Base-by-base conservation (phyloP, 2,888 invertebrate genomes). In the Aleiodes alternator region DNA sequence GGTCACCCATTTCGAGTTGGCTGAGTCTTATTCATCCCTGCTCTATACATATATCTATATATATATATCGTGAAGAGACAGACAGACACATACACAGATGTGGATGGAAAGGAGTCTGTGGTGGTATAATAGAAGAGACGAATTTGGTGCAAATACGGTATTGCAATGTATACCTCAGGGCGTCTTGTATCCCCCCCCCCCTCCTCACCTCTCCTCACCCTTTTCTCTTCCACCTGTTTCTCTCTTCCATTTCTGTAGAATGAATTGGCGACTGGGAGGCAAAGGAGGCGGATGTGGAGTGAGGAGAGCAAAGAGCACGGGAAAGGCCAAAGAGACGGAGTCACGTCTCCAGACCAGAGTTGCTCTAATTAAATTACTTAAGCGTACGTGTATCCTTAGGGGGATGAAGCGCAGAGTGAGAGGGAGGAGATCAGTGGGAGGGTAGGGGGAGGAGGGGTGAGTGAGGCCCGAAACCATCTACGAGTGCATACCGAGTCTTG, bases 351-450 rank as follows among this genome's bases (percentile, higher is more conserved):
- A 87, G 85, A 82, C 86, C 85, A 84, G 87, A 88, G 88, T 88
- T 87, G 87, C 87, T 87, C 89, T 89, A 89, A 89, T 89, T 89
- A 88, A 89, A 89, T 89, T 89, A 89, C 89, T 88, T 88, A 89
- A 87, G 87, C 87, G 89, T 87, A 88, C 89, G 89, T 89, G 88
- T 88, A 88, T 87, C 86, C 82, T 50, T 68, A 68, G 51, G 51
- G 66, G 51, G 50, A 48, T 64, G 64, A 64, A 64, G 64, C 16
- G 64, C 9, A 34, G 38, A 38, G 61, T 2, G 43, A 43, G 68
- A 50, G n/a, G 80, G 82, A 83, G 84, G 82, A 4, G 43, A 43
- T 50, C 29, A 31, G 80, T 23, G 23, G 23, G 23, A 23, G 23
- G 23, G 83, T 83, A 84, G 83, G 84, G 85, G 85, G 59, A 64